Conservation (phyloP, 2,113 vertebrate genomes). For the Etheostoma spectabile region DNA sequence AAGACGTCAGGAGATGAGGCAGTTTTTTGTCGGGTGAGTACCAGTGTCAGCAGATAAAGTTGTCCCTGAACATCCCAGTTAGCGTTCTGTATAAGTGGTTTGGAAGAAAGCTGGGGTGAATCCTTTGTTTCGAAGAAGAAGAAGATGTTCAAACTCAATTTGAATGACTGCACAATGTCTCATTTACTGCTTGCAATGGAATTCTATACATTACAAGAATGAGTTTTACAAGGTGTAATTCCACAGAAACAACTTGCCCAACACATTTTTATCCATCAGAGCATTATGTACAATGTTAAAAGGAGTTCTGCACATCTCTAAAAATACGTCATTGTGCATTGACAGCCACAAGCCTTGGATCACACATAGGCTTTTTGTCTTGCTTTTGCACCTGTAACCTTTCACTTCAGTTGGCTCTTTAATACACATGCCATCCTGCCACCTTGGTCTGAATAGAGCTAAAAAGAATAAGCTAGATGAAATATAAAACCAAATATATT, state of each 20-base stretch:
- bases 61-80: background rate
- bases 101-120: too few species aligned
- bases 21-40: constrained; percentile 97
- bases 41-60: background rate
- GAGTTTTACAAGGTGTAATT: background rate
- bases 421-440: background rate
- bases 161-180: background rate
- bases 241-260: background rate
- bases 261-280: background rate
- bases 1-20: constrained; percentile 98
- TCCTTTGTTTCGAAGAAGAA: background rate
- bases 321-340: background rate
- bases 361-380: constrained; percentile 3
- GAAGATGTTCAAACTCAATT: background rate
- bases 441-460: background rate
- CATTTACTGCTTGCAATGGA: background rate
- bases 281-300: background rate
- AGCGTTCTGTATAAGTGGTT: background rate
- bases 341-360: background rate
- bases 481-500: background rate
- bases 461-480: background rate
- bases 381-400: background rate
- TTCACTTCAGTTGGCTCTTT: background rate
- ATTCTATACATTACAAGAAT: background rate
- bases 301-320: background rate